Percentiles rank a stretch among this genome's conserved stretches.
Conservation (phyloP, 1,140 invertebrate species). For the Drosophila bocqueti region DNA sequence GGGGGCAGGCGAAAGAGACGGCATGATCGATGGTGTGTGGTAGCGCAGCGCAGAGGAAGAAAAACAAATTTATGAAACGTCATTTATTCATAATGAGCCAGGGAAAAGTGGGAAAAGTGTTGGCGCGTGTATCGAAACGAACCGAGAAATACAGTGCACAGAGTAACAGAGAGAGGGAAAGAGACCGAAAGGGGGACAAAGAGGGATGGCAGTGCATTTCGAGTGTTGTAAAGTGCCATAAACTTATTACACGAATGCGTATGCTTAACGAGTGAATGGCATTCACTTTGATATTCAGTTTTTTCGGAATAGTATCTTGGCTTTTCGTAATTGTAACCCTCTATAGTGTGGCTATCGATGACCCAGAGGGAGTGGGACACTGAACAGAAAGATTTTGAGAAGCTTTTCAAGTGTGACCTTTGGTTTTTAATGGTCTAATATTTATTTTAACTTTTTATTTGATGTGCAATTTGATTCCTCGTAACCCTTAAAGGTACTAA, state of each 20-base stretch:
- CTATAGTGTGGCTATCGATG: constrained; percentile 7
- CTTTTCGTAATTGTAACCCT: background rate
- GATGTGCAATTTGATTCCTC: background rate
- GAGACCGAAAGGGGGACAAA: background rate
- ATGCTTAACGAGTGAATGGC: constrained; percentile 13
- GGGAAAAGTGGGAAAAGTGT: constrained; percentile 71
- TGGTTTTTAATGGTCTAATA: background rate
- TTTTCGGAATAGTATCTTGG: constrained; percentile 1
- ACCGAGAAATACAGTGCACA: constrained; percentile 32
- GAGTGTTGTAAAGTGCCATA: constrained; percentile 62
- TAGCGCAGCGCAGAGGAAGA: constrained; percentile 25
- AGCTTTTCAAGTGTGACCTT: background rate
- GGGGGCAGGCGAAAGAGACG: constrained; percentile 5
- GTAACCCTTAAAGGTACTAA: background rate
- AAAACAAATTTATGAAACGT: constrained; percentile 81
- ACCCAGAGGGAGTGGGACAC: background rate
- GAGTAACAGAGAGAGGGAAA: background rate
- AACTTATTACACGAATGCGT: constrained; percentile 66
- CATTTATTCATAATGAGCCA: constrained; percentile 82
- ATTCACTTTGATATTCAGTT: constrained; percentile 54
- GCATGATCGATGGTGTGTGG: constrained; percentile 30
- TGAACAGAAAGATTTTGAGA: background rate
- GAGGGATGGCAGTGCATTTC: constrained; percentile 37
- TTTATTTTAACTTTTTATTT: background rate
- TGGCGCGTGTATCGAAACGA: constrained; percentile 70